phyloP scores from a whole-genome alignment of 2,797 vertebrate species.

The Catamblyrhynchus diadema region DNA sequence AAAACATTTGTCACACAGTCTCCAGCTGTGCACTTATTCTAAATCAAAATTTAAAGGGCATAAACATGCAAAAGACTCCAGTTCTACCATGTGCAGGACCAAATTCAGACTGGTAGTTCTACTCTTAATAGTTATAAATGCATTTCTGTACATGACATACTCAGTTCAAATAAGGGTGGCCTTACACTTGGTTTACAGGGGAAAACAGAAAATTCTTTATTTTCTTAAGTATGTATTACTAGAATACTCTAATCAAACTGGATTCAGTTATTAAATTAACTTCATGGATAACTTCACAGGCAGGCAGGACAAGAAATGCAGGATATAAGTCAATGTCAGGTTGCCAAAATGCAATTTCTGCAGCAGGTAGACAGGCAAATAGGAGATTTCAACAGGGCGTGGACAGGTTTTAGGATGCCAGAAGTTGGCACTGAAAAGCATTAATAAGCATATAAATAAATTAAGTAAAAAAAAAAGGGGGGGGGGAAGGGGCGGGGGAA shows the following conservation, averaged over 20 bases:
- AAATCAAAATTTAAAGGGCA: background rate
- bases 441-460: background rate
- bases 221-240: background rate
- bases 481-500: rapidly evolving
- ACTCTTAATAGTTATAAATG: background rate
- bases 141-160: background rate
- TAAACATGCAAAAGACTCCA: background rate
- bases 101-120: background rate
- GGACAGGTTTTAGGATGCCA: background rate
- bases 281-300: background rate
- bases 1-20: background rate
- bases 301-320: background rate
- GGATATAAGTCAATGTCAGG: background rate
- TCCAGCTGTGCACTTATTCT: background rate
- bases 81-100: rapidly evolving
- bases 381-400: background rate
- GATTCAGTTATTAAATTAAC: background rate
- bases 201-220: background rate
- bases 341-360: background rate
- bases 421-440: background rate
- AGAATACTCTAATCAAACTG: background rate
- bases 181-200: background rate
- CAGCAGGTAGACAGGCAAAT: background rate
- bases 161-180: background rate
- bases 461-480: background rate